phyloP scores from a whole-genome alignment of 2,888 invertebrate species.

The Cancer borealis region DNA sequence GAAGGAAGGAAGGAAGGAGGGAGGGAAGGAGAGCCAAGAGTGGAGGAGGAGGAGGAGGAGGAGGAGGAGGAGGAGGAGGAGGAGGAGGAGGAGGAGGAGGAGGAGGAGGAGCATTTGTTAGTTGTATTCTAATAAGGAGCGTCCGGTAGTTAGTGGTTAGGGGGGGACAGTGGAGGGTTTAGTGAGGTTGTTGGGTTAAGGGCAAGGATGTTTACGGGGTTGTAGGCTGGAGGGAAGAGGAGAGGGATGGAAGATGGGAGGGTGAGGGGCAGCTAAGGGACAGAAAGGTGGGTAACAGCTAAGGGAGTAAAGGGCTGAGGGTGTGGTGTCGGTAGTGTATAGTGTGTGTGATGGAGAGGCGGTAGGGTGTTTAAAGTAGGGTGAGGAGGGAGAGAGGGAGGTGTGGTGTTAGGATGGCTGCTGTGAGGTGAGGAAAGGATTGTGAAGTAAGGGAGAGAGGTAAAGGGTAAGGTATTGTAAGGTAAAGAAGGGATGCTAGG shows the following conservation, averaged over 20 bases:
- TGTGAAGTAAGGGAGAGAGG: background rate
- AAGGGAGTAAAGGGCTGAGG: background rate
- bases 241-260: background rate
- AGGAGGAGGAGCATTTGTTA: conserved; percentile 27
- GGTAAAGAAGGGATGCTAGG: background rate
- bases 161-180: background rate
- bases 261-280: background rate
- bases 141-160: conserved; percentile 23
- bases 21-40: background rate
- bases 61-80: background rate
- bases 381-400: background rate
- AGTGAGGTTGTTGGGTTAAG: conserved; percentile 7
- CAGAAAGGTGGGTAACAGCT: conserved; percentile 2
- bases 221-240: background rate
- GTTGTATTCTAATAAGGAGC: conserved; percentile 30
- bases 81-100: conserved; percentile 28
- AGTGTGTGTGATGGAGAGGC: background rate
- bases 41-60: background rate
- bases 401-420: background rate
- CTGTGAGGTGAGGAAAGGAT: background rate
- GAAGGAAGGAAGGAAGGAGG: background rate
- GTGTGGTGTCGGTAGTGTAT: background rate
- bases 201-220: background rate
- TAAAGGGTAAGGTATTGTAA: background rate
- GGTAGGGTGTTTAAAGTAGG: background rate